Evolutionary conservation across 2,797 vertebrate genomes (phyloP), one percentile per base, ranked within the genome.

Genomic region (Sternotherus odoratus): DNA sequence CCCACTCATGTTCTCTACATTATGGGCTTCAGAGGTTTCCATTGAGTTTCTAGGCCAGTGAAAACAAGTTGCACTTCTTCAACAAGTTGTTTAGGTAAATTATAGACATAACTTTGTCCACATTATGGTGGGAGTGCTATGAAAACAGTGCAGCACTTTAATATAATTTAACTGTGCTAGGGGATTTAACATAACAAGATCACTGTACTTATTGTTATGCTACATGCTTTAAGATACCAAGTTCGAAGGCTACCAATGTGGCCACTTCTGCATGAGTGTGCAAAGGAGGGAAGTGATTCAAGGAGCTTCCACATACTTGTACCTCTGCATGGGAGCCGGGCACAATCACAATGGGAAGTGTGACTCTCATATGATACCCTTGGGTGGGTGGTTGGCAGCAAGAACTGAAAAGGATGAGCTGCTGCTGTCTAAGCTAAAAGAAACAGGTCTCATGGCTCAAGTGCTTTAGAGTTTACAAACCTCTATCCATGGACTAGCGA

Each of bases 131-230:
- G 1, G 92, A 88, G 57, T 91, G 63, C 54, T 92, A 82, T 86
- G 92, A 91, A 95, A 86, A 93, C 81, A 79, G 77, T 83, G 50
- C 83, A 93, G 92, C 95, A 57, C 94, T 94, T 95, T 83, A 94
- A 51, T 19, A 33, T 39, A 28, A 82, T 24, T 89, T 90, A 90
- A 90, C 74, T 94, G 39, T 0, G 53, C 88, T 90, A 82, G 21
- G 26, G 39, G 77, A 86, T 51, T 43, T 87, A 89, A 49, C 19
- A 15, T 88, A 50, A 46, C 93, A 93, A 94, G 91, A 93, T 57
- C 79, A 74, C 84, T 78, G 72, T 93, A 49, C 49, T 16, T 66
- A 89, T 94, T 30, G 88, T 88, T 77, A 54, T 90, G n/a, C 33
- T 69, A 48, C 78, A n/a, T 87, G 48, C 5, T 85, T 92, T 53